Conservation (phyloP, 2,797 vertebrate genomes). For the Oreochromis grahami region DNA sequence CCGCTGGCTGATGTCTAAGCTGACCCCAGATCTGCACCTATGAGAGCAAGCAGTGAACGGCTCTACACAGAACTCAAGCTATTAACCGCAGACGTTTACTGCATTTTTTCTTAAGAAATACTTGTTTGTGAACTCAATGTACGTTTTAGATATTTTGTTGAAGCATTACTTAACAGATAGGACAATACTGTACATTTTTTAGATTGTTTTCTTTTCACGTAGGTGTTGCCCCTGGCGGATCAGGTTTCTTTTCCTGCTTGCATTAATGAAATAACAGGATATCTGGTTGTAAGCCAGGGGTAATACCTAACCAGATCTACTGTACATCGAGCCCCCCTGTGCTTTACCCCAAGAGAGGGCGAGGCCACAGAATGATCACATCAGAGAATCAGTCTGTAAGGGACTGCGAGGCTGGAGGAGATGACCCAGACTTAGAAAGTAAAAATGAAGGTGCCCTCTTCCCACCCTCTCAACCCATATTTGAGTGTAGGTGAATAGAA, state of each 20-base stretch:
- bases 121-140: slow-evolving; percentile 60
- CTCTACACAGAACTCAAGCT: slow-evolving; percentile 56
- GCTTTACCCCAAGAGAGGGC: slow-evolving; percentile 48
- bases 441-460: background rate
- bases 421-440: background rate
- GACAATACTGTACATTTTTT: slow-evolving; percentile 45
- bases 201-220: slow-evolving; percentile 30
- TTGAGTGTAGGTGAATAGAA: background rate
- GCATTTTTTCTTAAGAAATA: slow-evolving; percentile 64
- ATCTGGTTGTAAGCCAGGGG: slow-evolving; percentile 21
- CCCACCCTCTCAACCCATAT: background rate
- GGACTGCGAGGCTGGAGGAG: slow-evolving; percentile 7
- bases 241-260: slow-evolving; percentile 15
- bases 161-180: slow-evolving; percentile 50
- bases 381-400: slow-evolving; percentile 10
- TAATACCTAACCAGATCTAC: slow-evolving; percentile 29
- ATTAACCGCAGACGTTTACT: slow-evolving; percentile 59
- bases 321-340: slow-evolving; percentile 46
- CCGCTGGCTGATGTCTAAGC: slow-evolving; percentile 16
- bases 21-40: slow-evolving; percentile 58
- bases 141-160: slow-evolving; percentile 63
- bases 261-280: slow-evolving; percentile 19
- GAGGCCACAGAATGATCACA: slow-evolving; percentile 12
- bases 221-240: slow-evolving; percentile 35
- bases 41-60: slow-evolving; percentile 32